Evolutionary conservation across 1,140 invertebrate genomes (phyloP).

Genomic region (Ips nitidus): DNA sequence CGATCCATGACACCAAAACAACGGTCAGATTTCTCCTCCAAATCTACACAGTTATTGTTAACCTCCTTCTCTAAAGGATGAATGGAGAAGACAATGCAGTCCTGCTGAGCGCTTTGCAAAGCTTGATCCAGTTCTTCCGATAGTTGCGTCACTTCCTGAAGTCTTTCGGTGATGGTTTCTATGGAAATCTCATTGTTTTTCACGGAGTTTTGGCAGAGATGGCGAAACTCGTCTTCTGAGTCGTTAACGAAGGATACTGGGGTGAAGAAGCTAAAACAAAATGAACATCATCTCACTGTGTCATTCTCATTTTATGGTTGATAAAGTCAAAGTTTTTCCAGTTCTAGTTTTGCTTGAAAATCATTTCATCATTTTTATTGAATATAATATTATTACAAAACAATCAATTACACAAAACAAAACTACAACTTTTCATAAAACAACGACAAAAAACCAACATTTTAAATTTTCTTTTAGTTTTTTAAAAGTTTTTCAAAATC

Average conservation of each 20-base stretch:
- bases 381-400: too few species aligned
- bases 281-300: too few species aligned
- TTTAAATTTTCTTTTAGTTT: too few species aligned
- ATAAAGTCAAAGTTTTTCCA: too few species aligned
- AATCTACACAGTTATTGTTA: constrained; percentile 21
- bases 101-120: constrained; percentile 57
- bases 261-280: constrained; percentile 25
- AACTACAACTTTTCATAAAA: too few species aligned
- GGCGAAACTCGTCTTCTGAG: constrained; percentile 29
- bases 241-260: not conserved
- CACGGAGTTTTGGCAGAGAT: constrained; percentile 37
- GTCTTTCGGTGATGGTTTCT: constrained; percentile 64
- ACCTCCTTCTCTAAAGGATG: constrained; percentile 29
- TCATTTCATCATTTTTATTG: too few species aligned
- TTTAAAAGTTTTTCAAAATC: too few species aligned
- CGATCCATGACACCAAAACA: too few species aligned
- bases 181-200: constrained; percentile 62
- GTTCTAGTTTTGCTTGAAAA: too few species aligned
- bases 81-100: constrained; percentile 42
- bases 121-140: constrained; percentile 66
- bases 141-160: constrained; percentile 65
- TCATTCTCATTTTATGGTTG: too few species aligned
- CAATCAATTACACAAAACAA: too few species aligned
- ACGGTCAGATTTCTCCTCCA: not conserved
- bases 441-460: too few species aligned